A percentile compares a stretch with the other conserved stretches of the same genome.
Conservation (phyloP, 1,140 invertebrate genomes). For the Chrysomallon squamiferum region DNA sequence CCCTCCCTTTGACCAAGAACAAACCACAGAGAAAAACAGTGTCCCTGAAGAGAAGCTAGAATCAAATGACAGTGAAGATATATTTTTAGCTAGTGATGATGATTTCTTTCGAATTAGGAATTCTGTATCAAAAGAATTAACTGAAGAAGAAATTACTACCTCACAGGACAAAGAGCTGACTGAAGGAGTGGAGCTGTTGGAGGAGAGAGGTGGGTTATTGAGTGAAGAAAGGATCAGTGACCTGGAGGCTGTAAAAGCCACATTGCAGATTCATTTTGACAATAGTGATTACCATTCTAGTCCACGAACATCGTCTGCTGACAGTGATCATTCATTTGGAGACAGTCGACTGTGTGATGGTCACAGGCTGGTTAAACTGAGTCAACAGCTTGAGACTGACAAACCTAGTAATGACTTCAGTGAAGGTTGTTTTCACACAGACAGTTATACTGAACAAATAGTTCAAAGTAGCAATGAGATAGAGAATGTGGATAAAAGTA, state of each 20-base stretch:
- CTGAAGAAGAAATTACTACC: too few species aligned
- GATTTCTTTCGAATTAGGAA: neutral
- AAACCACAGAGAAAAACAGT: neutral
- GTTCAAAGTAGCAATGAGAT: too few species aligned
- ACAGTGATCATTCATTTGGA: neutral
- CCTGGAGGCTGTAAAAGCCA: conserved; percentile 1
- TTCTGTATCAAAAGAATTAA: neutral
- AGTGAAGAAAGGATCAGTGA: neutral
- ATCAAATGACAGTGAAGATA: neutral
- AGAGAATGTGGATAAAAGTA: too few species aligned
- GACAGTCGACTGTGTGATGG: too few species aligned
- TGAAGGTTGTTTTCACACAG: too few species aligned
- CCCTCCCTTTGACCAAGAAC: neutral
- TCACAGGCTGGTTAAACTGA: too few species aligned
- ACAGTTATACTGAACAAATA: too few species aligned
- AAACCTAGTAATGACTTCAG: too few species aligned
- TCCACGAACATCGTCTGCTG: neutral
- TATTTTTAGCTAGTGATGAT: conserved; percentile 1
- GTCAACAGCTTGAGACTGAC: too few species aligned
- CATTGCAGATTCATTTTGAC: neutral
- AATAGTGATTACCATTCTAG: neutral
- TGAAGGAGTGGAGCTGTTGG: neutral
- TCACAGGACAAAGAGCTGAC: neutral
- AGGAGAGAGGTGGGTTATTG: neutral
- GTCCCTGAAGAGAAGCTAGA: neutral